Conservation (phyloP, 30 jellyfish, hydroid and myxozoan species). For the Chrysaora quinquecirrha region DNA sequence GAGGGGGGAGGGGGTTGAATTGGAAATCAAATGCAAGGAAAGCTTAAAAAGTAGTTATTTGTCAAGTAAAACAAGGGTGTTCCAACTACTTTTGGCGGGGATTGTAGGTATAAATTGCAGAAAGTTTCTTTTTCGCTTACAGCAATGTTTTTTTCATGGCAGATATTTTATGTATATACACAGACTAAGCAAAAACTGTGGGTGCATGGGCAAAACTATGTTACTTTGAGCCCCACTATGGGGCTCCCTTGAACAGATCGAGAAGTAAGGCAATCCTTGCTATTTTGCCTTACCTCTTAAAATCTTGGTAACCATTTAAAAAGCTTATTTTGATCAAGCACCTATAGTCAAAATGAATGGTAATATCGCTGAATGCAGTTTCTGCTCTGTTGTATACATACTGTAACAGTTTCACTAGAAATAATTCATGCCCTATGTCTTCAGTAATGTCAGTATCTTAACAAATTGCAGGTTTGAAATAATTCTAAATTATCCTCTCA, state of each 20-base stretch:
- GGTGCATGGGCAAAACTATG: conserved; percentile 2
- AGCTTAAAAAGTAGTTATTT: no score
- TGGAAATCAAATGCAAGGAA: no score
- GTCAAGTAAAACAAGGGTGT: no score
- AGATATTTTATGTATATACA: conserved; percentile 9
- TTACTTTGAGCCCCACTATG: conserved; percentile 6
- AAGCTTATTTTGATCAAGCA: conserved; percentile 7
- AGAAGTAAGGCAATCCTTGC: conserved; percentile 7
- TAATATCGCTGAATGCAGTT: conserved; percentile 1
- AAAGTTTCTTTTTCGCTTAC: conserved; percentile 5
- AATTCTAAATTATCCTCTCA: conserved; percentile 4
- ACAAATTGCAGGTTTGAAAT: conserved; percentile 8
- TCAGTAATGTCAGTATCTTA: conserved; percentile 6
- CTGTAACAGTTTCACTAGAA: conserved; percentile 20
- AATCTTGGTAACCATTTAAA: conserved; percentile 1
- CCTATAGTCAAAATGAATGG: neutral
- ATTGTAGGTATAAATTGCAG: conserved; percentile 9
- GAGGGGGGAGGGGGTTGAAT: no score
- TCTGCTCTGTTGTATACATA: conserved; percentile 16
- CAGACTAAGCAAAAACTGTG: conserved; percentile 14
- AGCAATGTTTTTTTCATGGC: conserved; percentile 9
- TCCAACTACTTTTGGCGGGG: no score
- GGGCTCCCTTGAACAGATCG: conserved; percentile 9
- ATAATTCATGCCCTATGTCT: conserved; percentile 10
- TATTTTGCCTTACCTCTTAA: neutral